Conservation (phyloP, 2,888 invertebrate species). For the Loripinus fragilis region DNA sequence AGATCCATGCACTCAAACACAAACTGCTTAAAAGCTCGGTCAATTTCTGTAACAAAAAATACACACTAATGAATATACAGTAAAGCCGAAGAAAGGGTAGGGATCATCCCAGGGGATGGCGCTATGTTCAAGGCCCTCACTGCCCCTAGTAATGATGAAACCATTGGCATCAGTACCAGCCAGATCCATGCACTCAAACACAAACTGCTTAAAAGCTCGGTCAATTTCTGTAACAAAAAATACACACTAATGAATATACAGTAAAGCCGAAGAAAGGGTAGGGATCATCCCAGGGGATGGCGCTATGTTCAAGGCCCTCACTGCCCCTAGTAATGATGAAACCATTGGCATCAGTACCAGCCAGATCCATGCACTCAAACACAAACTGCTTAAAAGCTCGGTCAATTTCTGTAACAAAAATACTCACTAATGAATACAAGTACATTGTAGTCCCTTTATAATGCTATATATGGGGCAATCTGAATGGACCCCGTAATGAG, state of each 20-base stretch:
- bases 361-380: slow-evolving; percentile 81
- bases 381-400: slow-evolving; percentile 83
- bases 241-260: too few species aligned
- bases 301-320: slow-evolving; percentile 69
- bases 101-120: slow-evolving; percentile 83
- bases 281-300: slow-evolving; percentile 83
- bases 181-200: slow-evolving; percentile 82
- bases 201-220: slow-evolving; percentile 82
- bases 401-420: slow-evolving; percentile 80
- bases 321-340: slow-evolving; percentile 70
- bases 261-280: slow-evolving; percentile 82
- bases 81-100: slow-evolving; percentile 81
- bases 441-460: too few species aligned
- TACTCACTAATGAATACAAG: too few species aligned
- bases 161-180: slow-evolving; percentile 77
- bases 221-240: slow-evolving; percentile 80
- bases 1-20: slow-evolving; percentile 82
- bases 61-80: too few species aligned
- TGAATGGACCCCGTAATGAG: too few species aligned
- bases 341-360: slow-evolving; percentile 76
- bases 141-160: slow-evolving; percentile 69
- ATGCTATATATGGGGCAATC: too few species aligned
- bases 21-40: slow-evolving; percentile 82
- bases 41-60: slow-evolving; percentile 79
- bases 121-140: slow-evolving; percentile 69